Base-by-base conservation (phyloP, 2,888 invertebrate species). In the Aromia moschata region DNA sequence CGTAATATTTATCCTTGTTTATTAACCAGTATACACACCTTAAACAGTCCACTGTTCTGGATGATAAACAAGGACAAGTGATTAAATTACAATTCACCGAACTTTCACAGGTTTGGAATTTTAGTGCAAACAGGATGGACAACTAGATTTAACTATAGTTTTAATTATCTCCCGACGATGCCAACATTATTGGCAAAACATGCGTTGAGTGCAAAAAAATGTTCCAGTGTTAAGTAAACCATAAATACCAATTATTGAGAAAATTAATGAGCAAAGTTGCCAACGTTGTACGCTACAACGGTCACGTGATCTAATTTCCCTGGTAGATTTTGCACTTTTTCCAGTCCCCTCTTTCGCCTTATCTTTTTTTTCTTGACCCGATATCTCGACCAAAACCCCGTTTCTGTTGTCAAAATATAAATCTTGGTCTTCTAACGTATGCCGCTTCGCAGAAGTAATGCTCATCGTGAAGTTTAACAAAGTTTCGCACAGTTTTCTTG, bases 241-340 rank as follows among this genome's bases (percentile, higher is more conserved):
- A 5, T 25, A 25, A 25, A 14, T 41, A 17, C 10, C 15, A 9
- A 25, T 25, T 5, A 4, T 25, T 25, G n/a, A 54, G 43, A 37
- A 40, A 33, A 20, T 41, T 14, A 49, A 36, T 58, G 40, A 55
- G 58, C 60, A 52, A 57, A 63, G 67, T 72, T 72, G 18, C 90
- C 90, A 31, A 93, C 90, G 65, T 89, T 88, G 75, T 89, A 93
- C 1, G 93, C 93, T 45, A 92, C 89, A 14, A 93, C 89, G 2
- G 91, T 90, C 15, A 94, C 94, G 80, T 94, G 94, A 80, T 95
- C 94, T 66, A 95, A 81, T 79, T 95, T 95, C 1, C 94, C 94
- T 0, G 94, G 93, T 69, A 94, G 86, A 41, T 82, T 81, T 31
- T 80, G 77, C 70, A 91, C 86, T 76, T 89, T 89, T 64, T 92